A percentile compares a stretch with the other conserved stretches of the same genome.
phyloP scores from a whole-genome alignment of 2,888 invertebrate genomes.

The Latrodectus hesperus region DNA sequence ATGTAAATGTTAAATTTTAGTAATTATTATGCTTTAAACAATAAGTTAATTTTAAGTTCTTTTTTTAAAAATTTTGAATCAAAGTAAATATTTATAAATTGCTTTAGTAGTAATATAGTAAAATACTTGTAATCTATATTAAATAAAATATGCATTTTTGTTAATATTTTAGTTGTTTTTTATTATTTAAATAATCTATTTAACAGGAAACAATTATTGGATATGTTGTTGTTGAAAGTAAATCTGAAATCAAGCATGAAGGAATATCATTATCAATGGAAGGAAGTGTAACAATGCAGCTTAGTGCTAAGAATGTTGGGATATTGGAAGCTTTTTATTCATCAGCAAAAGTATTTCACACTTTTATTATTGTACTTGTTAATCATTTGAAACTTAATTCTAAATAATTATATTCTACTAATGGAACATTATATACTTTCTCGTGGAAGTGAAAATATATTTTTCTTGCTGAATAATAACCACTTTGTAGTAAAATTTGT shows the following conservation, averaged over 20 bases:
- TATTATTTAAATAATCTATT: conserved; percentile 19
- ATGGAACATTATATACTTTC: background rate
- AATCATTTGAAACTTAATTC: too few species aligned
- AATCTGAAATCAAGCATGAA: conserved; percentile 90
- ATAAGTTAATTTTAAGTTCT: too few species aligned
- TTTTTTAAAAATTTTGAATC: too few species aligned
- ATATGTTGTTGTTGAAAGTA: conserved; percentile 85
- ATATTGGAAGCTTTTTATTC: conserved; percentile 96
- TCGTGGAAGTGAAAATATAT: background rate
- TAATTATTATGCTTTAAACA: too few species aligned
- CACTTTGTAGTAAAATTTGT: too few species aligned
- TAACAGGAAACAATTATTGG: conserved; percentile 89
- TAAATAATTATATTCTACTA: background rate
- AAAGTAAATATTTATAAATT: too few species aligned
- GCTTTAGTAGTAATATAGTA: too few species aligned
- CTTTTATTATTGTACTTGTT: too few species aligned
- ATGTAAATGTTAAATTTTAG: too few species aligned
- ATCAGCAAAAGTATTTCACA: conserved; percentile 84
- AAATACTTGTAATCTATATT: too few species aligned
- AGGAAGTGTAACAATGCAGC: conserved; percentile 90
- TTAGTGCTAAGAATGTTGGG: conserved; percentile 93
- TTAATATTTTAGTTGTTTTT: background rate
- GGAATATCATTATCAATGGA: conserved; percentile 90
- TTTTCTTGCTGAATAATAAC: background rate
- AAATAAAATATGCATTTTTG: too few species aligned